Evolutionary conservation across 2,888 invertebrate genomes (phyloP).

Genomic region (Bimastos eiseni): DNA sequence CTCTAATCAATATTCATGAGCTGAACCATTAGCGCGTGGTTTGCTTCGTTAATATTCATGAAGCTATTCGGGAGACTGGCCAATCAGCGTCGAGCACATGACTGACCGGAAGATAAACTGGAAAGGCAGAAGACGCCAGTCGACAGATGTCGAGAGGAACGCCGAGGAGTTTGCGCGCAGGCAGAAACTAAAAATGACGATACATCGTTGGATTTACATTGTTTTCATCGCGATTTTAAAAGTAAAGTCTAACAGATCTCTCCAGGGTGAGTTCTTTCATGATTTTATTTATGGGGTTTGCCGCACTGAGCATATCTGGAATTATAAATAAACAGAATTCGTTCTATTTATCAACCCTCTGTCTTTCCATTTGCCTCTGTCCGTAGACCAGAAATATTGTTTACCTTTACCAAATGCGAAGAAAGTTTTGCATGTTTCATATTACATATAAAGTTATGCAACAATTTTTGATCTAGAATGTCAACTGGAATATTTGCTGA

Average conservation of each 20-base stretch:
- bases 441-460: neutral
- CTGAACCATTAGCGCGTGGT: neutral
- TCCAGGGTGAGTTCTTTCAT: neutral
- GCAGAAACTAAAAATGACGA: neutral
- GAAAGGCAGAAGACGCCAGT: neutral
- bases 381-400: too few relatives aligned
- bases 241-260: neutral
- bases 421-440: too few relatives aligned
- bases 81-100: constrained; percentile 1
- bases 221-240: neutral
- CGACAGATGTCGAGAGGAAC: neutral
- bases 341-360: neutral
- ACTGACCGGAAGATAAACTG: neutral
- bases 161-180: neutral
- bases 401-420: too few relatives aligned
- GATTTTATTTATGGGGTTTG: neutral
- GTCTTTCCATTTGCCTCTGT: neutral
- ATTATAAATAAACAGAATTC: neutral
- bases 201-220: neutral
- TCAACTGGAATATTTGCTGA: neutral
- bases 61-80: neutral
- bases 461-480: neutral
- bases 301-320: neutral
- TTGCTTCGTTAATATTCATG: neutral
- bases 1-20: neutral